Conservation (phyloP, 64 coral and sea anemone genomes). For the Actinia tenebrosa region DNA sequence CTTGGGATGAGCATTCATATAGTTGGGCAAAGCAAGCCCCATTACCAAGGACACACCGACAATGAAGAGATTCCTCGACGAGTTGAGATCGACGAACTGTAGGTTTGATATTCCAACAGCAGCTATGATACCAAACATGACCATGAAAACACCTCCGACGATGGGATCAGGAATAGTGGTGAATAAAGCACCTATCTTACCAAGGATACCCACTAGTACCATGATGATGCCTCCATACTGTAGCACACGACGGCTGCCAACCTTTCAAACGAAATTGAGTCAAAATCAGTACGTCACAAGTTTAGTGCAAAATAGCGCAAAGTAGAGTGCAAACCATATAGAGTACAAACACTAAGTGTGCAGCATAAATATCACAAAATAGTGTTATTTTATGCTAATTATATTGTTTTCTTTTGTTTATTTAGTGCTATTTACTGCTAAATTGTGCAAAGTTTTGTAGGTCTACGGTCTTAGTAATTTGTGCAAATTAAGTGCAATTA, state of each 20-base stretch:
- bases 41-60: conserved; percentile 47
- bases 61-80: conserved; percentile 50
- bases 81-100: conserved; percentile 54
- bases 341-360: no score
- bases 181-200: conserved; percentile 52
- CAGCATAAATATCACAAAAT: no score
- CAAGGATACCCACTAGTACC: conserved; percentile 34
- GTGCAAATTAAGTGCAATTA: no score
- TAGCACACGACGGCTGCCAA: conserved; percentile 56
- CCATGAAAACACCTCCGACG: conserved; percentile 50
- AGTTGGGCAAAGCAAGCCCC: conserved; percentile 35
- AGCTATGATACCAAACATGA: conserved; percentile 50
- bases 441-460: no score
- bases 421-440: no score
- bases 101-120: conserved; percentile 55
- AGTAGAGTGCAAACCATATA: background rate
- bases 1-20: conserved; percentile 33
- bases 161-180: conserved; percentile 55
- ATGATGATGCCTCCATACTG: conserved; percentile 35
- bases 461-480: no score
- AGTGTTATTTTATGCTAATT: no score
- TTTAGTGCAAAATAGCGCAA: background rate
- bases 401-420: no score
- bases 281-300: background rate
- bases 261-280: background rate